phyloP scores from a whole-genome alignment of 2,113 vertebrate genomes.

The Noturus placidus region DNA sequence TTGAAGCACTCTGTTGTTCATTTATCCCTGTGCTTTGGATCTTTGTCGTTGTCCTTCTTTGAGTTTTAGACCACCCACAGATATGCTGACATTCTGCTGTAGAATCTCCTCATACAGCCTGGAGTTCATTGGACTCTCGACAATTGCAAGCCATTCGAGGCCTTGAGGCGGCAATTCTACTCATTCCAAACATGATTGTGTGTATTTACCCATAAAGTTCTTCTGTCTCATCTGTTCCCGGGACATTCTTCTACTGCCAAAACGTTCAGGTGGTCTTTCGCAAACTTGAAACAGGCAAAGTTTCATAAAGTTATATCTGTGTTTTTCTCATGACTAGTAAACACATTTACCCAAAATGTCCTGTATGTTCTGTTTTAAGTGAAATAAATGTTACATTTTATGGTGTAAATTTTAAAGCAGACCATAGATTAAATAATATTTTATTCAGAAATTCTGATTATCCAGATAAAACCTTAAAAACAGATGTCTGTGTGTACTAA shows the following conservation, averaged over 20 bases:
- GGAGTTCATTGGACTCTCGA: slow-evolving; percentile 33
- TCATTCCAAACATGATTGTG: slow-evolving; percentile 23
- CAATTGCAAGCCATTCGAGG: slow-evolving; percentile 8
- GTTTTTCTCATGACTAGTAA: not conserved
- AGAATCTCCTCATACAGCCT: slow-evolving; percentile 19
- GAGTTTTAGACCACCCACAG: slow-evolving; percentile 25
- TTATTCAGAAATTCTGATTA: not conserved
- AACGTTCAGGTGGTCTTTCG: slow-evolving; percentile 22
- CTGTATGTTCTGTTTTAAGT: not conserved
- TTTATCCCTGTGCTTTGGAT: slow-evolving; percentile 22
- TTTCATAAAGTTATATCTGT: not conserved
- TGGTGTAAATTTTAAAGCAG: not conserved
- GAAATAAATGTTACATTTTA: not conserved
- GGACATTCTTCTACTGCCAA: not conserved
- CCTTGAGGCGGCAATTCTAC: slow-evolving; percentile 23
- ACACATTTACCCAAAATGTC: not conserved
- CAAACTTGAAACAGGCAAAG: slow-evolving; percentile 17
- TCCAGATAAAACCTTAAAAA: not conserved
- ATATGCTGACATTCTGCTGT: slow-evolving; percentile 1
- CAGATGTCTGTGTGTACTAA: not conserved
- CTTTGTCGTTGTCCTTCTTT: slow-evolving; percentile 32
- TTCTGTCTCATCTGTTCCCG: slow-evolving; percentile 6
- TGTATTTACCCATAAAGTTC: slow-evolving; percentile 11
- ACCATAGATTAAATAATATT: not conserved
- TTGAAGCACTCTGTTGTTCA: slow-evolving; percentile 21